These are phyloP conservation scores for Typhlichthys subterraneus DNA, from an alignment of 2,797 vertebrate species.

Conservation along the genomic window DNA sequence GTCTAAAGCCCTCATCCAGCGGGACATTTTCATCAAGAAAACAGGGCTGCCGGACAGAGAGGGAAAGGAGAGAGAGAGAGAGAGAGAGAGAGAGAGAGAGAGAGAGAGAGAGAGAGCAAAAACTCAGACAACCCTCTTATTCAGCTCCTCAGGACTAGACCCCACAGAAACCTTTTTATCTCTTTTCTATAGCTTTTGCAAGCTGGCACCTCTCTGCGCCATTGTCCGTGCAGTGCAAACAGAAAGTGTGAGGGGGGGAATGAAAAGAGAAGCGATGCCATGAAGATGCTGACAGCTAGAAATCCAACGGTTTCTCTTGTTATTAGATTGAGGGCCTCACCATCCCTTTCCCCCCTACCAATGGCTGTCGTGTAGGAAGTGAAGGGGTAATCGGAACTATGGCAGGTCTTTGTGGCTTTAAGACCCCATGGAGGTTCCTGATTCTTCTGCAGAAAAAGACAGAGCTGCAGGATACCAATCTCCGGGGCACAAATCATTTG, in stretches of 20 bases:
- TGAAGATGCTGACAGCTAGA: conserved; percentile 36
- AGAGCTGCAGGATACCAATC: conserved; percentile 22
- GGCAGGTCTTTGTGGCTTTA: conserved; percentile 8
- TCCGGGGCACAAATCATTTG: background rate
- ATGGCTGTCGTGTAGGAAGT: conserved; percentile 9
- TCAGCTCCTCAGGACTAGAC: conserved; percentile 56
- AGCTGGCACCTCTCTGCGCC: conserved; percentile 43
- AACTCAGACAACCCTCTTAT: conserved; percentile 53
- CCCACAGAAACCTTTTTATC: conserved; percentile 54
- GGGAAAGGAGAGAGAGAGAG: conserved; percentile 41
- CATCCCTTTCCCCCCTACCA: conserved; percentile 8
- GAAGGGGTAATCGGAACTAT: conserved; percentile 6
- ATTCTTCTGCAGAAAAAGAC: conserved; percentile 3
- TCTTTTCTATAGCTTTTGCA: conserved; percentile 54
- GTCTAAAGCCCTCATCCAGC: conserved; percentile 77
- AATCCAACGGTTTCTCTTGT: conserved; percentile 46
- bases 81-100: background rate
- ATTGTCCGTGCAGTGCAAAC: conserved; percentile 33
- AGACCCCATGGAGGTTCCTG: conserved; percentile 3
- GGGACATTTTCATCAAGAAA: conserved; percentile 80
- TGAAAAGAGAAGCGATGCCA: conserved; percentile 30
- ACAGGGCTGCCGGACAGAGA: conserved; percentile 57
- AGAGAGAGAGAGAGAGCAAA: conserved; percentile 22
- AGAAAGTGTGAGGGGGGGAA: conserved; percentile 21
- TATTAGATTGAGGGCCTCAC: conserved; percentile 31